phyloP scores from a whole-genome alignment of 2,888 invertebrate genomes.

The Agrochola lychnidis region DNA sequence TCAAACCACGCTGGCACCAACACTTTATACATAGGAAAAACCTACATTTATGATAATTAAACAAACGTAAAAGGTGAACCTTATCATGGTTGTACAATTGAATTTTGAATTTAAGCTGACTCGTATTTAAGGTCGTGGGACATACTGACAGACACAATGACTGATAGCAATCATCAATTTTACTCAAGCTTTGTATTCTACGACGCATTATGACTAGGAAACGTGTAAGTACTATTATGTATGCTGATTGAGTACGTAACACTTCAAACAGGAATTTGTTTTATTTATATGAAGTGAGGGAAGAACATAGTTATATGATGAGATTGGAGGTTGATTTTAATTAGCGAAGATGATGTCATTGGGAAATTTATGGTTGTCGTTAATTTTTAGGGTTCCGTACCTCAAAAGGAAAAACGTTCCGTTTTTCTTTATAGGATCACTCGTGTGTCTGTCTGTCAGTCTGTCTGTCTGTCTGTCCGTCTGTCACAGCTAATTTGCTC shows the following conservation, averaged over 20 bases:
- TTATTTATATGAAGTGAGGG: constrained; percentile 35
- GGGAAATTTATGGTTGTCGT: not conserved
- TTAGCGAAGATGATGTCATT: constrained; percentile 23
- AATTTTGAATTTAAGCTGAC: constrained; percentile 79
- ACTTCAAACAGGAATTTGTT: constrained; percentile 63
- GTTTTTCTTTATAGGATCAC: no score
- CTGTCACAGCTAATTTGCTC: no score
- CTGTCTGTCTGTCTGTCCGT: no score
- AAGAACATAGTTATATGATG: constrained; percentile 8
- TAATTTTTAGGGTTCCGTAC: no score
- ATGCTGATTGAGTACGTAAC: constrained; percentile 59
- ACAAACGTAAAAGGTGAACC: constrained; percentile 70
- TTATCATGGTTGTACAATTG: constrained; percentile 78
- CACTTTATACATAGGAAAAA: constrained; percentile 66
- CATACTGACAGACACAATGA: constrained; percentile 70
- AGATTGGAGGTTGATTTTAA: constrained; percentile 39
- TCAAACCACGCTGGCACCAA: constrained; percentile 2
- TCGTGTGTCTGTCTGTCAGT: no score
- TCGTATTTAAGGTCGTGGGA: constrained; percentile 86
- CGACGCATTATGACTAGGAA: constrained; percentile 72
- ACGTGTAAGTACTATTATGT: constrained; percentile 55
- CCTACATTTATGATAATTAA: constrained; percentile 74
- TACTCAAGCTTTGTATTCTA: constrained; percentile 81
- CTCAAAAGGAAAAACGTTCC: no score
- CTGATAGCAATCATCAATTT: constrained; percentile 85